Percentiles rank a stretch among this genome's conserved stretches.
Evolutionary conservation across 2,113 vertebrate species (phyloP).

Genomic region (Corynorhinus townsendii): DNA sequence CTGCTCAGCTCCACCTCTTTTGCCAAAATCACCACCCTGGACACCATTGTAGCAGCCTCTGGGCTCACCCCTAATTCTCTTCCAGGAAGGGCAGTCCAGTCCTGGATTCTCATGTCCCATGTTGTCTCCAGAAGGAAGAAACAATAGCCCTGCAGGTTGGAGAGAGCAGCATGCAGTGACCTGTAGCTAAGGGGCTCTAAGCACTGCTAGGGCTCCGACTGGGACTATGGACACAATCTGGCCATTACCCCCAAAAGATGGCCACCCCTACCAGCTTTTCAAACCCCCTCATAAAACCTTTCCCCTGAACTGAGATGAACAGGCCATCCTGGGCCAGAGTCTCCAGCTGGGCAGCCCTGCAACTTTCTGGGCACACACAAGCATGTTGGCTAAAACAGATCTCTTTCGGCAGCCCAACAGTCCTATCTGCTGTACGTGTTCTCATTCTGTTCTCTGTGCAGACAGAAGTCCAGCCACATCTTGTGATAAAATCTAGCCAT

Average conservation of each 20-base stretch:
- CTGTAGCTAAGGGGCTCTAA: neutral
- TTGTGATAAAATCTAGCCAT: neutral
- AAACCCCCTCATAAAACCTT: neutral
- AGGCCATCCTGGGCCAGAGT: neutral
- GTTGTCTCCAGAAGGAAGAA: neutral
- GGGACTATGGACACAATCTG: neutral
- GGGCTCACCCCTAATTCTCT: neutral
- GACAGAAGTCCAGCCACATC: neutral
- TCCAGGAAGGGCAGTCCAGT: neutral
- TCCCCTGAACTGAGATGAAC: neutral
- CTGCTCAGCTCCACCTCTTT: neutral
- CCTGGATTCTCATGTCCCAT: neutral
- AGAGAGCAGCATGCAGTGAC: neutral
- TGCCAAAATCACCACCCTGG: neutral
- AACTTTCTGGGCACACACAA: fast-evolving
- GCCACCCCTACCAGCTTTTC: neutral
- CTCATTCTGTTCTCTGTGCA: neutral
- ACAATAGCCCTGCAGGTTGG: neutral
- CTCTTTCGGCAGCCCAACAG: neutral
- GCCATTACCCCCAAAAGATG: neutral
- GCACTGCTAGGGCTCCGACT: neutral
- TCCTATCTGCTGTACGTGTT: neutral
- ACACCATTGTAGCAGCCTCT: neutral
- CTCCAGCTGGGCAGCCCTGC: neutral
- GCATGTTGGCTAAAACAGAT: fast-evolving